Conservation (phyloP, 2,888 invertebrate genomes). For the Drosophila lacicola region DNA sequence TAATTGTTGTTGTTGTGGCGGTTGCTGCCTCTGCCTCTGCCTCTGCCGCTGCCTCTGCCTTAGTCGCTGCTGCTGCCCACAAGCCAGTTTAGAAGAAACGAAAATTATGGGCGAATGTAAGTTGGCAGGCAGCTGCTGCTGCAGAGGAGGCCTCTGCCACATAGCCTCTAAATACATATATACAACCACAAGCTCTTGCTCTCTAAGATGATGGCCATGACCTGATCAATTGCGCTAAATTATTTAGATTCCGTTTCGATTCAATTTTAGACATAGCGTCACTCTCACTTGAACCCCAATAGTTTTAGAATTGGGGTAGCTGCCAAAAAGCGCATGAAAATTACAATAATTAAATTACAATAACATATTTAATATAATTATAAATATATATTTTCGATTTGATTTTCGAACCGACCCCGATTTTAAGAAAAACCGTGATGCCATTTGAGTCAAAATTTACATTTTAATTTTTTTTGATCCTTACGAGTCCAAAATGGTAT, state of each 20-base stretch:
- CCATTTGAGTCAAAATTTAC: too few relatives aligned
- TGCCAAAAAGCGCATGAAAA: constrained; percentile 54
- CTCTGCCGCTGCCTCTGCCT: neutral
- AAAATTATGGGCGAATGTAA: constrained; percentile 67
- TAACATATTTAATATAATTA: neutral
- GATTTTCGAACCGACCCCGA: too few relatives aligned
- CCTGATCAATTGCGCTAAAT: constrained; percentile 47
- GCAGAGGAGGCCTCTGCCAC: constrained; percentile 14
- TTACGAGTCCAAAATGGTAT: too few relatives aligned
- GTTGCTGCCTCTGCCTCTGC: constrained; percentile 16
- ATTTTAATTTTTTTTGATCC: too few relatives aligned
- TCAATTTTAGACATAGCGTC: constrained; percentile 15
- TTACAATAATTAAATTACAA: constrained; percentile 17
- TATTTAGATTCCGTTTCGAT: constrained; percentile 21
- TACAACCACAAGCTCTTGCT: constrained; percentile 8
- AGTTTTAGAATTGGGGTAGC: constrained; percentile 28
- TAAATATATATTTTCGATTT: too few relatives aligned
- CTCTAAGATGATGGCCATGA: constrained; percentile 20
- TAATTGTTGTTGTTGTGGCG: constrained; percentile 57
- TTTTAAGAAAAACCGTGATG: too few relatives aligned
- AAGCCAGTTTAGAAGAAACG: constrained; percentile 36
- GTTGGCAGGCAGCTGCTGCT: constrained; percentile 55
- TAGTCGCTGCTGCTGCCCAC: constrained; percentile 35
- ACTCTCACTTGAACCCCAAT: constrained; percentile 10
- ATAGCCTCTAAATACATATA: constrained; percentile 12